Percentiles rank a stretch among this genome's conserved stretches.
phyloP scores from a whole-genome alignment of 1,140 invertebrate genomes.

The Apolygus lucorum region DNA sequence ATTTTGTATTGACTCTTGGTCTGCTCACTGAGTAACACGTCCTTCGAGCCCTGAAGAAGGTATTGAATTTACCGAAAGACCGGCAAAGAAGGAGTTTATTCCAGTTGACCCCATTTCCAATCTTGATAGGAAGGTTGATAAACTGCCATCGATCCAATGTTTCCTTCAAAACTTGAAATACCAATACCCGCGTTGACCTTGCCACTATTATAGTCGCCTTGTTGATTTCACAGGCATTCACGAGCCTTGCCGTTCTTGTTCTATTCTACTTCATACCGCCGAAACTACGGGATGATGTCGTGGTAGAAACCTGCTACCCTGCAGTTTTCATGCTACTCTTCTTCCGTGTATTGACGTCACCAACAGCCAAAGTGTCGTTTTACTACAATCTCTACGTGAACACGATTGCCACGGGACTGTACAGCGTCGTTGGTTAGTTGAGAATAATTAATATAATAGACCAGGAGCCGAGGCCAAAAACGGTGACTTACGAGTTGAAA shows the following conservation, averaged over 20 bases:
- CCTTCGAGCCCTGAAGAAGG: too few relatives aligned
- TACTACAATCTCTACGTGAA: not conserved
- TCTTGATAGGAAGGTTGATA: not conserved
- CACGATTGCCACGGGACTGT: not conserved
- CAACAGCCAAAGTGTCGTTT: not conserved
- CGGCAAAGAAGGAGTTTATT: not conserved
- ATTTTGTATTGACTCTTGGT: too few relatives aligned
- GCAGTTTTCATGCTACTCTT: not conserved
- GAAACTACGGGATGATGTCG: not conserved
- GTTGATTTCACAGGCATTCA: not conserved
- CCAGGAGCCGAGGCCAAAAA: too few relatives aligned
- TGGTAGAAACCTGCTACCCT: not conserved
- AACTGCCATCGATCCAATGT: not conserved
- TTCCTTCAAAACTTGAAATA: too few relatives aligned
- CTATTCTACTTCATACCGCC: not conserved
- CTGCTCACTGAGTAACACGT: too few relatives aligned
- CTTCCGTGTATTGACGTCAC: not conserved
- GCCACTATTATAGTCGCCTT: too few relatives aligned
- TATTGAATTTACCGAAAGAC: not conserved
- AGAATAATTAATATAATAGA: not conserved
- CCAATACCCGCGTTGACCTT: too few relatives aligned
- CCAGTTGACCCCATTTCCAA: not conserved
- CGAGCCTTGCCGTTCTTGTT: not conserved
- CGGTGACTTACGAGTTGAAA: too few relatives aligned
- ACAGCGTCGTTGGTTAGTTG: not conserved